Conservation (phyloP, 92 coral and sea anemone genomes). For the Meandrina meandrites region DNA sequence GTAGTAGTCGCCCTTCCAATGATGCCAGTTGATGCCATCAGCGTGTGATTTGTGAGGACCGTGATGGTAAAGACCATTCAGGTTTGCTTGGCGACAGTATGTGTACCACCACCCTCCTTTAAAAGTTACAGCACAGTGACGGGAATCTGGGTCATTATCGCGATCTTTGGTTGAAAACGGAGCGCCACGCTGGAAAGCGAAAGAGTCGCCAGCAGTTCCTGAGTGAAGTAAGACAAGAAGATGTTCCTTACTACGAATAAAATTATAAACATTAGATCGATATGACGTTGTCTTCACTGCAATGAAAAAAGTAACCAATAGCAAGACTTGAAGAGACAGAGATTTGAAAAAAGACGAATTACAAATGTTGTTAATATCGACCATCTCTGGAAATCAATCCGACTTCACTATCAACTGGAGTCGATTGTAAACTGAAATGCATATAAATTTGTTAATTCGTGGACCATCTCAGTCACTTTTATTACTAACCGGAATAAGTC, state of each 20-base stretch:
- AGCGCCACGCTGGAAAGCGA: neutral
- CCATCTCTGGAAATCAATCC: too few species aligned
- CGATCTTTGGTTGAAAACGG: slow-evolving; percentile 14
- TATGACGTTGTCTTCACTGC: too few species aligned
- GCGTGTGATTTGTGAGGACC: neutral
- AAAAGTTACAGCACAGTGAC: neutral
- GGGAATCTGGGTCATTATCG: slow-evolving; percentile 1
- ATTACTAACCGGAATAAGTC: slow-evolving; percentile 18
- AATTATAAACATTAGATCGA: neutral
- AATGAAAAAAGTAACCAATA: too few species aligned
- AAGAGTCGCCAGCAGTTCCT: slow-evolving; percentile 2
- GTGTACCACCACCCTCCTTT: slow-evolving; percentile 5
- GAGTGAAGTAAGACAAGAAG: neutral
- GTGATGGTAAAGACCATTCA: neutral
- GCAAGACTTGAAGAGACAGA: too few species aligned
- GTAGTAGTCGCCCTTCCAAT: neutral
- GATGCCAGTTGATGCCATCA: neutral
- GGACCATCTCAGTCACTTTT: neutral
- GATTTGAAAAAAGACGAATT: too few species aligned
- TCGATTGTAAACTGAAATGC: neutral
- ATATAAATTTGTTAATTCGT: neutral
- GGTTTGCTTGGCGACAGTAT: neutral
- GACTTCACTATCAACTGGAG: too few species aligned
- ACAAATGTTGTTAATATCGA: too few species aligned
- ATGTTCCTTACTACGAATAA: neutral